Percentiles rank a stretch among this genome's conserved stretches.
These are phyloP conservation scores for Heliconius erato DNA, from an alignment of 2,888 invertebrate species.

Conservation along the genomic window DNA sequence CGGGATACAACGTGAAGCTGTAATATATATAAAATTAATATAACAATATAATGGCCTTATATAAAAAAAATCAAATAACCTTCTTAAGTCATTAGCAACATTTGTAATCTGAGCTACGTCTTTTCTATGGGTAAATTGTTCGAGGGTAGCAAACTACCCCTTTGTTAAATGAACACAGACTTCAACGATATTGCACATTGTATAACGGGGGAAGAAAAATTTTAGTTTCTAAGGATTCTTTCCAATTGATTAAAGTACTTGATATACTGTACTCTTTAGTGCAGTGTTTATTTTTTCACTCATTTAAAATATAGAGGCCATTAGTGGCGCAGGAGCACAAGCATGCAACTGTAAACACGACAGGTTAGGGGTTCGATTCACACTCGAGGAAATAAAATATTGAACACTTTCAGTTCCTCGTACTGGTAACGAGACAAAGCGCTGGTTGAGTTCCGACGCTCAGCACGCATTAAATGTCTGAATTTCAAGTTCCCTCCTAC, in stretches of 20 bases:
- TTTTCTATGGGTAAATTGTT: not conserved
- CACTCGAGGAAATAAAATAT: not conserved
- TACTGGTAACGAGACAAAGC: not conserved
- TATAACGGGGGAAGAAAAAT: not conserved
- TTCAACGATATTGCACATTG: slow-evolving; percentile 8
- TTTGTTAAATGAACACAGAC: slow-evolving; percentile 1
- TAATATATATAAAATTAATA: not conserved
- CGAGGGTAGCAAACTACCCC: slow-evolving; percentile 8
- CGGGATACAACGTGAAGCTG: not conserved
- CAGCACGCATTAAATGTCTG: not conserved
- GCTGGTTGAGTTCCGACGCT: not conserved
- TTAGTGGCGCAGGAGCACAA: not conserved
- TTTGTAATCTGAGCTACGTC: not conserved
- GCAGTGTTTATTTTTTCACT: no score
- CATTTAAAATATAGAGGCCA: not conserved
- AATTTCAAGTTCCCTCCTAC: no score
- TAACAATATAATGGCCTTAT: not conserved
- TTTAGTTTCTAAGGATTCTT: slow-evolving; percentile 16
- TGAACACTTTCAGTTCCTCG: no score
- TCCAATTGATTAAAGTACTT: not conserved
- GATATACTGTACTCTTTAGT: no score
- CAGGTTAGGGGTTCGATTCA: not conserved
- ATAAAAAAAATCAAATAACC: not conserved
- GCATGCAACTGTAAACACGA: not conserved
- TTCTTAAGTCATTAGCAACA: not conserved